Conservation (phyloP, 2,888 invertebrate genomes). For the Cryptocephalus moraei region DNA sequence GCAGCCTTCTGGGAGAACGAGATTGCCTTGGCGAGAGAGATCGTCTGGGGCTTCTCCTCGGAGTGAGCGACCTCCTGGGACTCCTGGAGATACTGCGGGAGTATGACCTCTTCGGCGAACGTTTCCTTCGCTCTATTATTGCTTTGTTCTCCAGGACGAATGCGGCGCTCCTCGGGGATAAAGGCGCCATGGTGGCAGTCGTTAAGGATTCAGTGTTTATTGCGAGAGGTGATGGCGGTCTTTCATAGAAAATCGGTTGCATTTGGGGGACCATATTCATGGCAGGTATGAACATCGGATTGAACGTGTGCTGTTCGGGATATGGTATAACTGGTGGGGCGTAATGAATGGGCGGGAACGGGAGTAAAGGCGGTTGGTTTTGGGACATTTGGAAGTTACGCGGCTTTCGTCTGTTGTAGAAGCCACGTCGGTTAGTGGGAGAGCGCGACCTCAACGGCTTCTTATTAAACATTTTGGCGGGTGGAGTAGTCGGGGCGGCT, state of each 20-base stretch:
- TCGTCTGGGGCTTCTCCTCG: constrained; percentile 25
- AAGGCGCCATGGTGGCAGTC: constrained; percentile 29
- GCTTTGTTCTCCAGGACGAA: constrained; percentile 37
- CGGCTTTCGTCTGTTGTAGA: constrained; percentile 2
- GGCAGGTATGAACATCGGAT: constrained; percentile 9
- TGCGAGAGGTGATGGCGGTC: constrained; percentile 29
- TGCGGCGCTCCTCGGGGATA: constrained; percentile 37
- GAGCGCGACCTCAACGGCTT: neutral
- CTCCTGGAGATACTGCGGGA: constrained; percentile 35
- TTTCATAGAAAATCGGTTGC: constrained; percentile 21
- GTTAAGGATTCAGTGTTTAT: constrained; percentile 28
- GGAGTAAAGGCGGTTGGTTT: constrained; percentile 4
- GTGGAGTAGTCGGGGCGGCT: neutral
- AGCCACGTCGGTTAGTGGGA: constrained; percentile 2
- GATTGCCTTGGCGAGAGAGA: constrained; percentile 18
- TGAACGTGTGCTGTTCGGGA: constrained; percentile 5
- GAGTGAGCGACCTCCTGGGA: constrained; percentile 14
- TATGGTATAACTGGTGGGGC: constrained; percentile 2
- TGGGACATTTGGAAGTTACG: constrained; percentile 1
- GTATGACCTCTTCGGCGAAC: constrained; percentile 34
- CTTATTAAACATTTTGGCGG: neutral
- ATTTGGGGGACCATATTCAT: constrained; percentile 11
- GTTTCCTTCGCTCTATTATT: constrained; percentile 35
- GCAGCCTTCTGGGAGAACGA: constrained; percentile 14
- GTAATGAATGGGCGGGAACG: constrained; percentile 8